A percentile compares a stretch with the other conserved stretches of the same genome.
Evolutionary conservation across 2,113 vertebrate species (phyloP).

Genomic region (Datnioides undecimradiatus): DNA sequence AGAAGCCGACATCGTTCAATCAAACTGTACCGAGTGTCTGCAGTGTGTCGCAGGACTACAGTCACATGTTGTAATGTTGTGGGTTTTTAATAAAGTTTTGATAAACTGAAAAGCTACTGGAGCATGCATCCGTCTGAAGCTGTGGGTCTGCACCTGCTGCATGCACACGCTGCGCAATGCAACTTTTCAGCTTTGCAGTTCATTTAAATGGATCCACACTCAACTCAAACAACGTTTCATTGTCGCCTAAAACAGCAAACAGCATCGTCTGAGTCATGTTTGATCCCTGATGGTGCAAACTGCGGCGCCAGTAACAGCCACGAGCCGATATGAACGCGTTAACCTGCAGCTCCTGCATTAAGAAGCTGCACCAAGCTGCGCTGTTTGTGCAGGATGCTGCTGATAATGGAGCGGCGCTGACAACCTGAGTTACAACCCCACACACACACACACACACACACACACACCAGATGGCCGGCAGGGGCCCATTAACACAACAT

Average conservation of each 20-base stretch:
- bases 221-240: not conserved
- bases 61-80: too few relatives aligned
- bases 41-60: too few relatives aligned
- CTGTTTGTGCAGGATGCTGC: conserved; percentile 14
- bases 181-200: not conserved
- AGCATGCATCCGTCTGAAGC: too few relatives aligned
- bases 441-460: too few relatives aligned
- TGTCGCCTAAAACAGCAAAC: not conserved
- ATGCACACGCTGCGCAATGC: too few relatives aligned
- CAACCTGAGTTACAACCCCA: conserved; percentile 56
- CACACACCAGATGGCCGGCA: conserved; percentile 50
- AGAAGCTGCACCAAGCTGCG: not conserved
- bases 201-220: too few relatives aligned
- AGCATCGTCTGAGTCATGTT: too few relatives aligned
- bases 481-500: conserved; percentile 54
- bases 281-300: not conserved
- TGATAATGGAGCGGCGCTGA: conserved; percentile 49
- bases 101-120: too few relatives aligned
- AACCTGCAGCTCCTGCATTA: conserved; percentile 1
- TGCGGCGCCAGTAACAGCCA: not conserved
- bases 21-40: too few relatives aligned
- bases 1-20: too few relatives aligned
- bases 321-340: not conserved
- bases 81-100: too few relatives aligned
- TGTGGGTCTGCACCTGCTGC: too few relatives aligned